Evolutionary conservation across 1,140 invertebrate species (phyloP), one percentile per base, ranked within the genome.

Genomic region (Doryteuthis pealeii): DNA sequence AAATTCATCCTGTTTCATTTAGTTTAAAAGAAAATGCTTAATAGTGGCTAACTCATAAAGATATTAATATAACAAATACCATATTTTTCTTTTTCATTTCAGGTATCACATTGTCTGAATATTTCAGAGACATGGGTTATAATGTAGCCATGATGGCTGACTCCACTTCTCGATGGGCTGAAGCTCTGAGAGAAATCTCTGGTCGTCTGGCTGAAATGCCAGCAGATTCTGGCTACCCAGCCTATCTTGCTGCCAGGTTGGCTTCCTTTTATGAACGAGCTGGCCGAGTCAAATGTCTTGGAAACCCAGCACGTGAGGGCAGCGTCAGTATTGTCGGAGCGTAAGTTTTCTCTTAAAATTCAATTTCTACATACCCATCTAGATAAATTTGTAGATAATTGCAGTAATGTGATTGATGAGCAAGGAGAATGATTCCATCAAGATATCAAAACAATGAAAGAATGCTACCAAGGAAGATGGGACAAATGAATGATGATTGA

Each of bases 101-200:
- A 93, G 95, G 96, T 86, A 99, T 99, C 87, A 99, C 97, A 0
- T 89, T 99, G 2, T 98, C 97, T 32, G 98, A 99, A 89, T 99
- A 99, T 89, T 99, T 99, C 90, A 89, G 91, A 83, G 97, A 99
- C 88, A 99, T 99, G 98, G 98, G 98, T 89, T 98, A 99, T 91
- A 98, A 99, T 87, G 98, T 99, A 33, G 97, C 98, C 73, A 99
- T 99, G 98, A 99, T 99, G 98, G 98, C 98, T 82, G 98, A 99
- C 89, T 99, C 98, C n/a, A 99, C 98, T 18, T 99, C 98, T 30
- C 95, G 98, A 91, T 99, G 98, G 98, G 98, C 98, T 71, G 98
- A 99, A 89, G 98, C 98, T 83, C 91, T 99, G 86, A 92, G 98
- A 92, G 98, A 99, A 93, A 99, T 99, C 90, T 99, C 98, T 2